phyloP scores from a whole-genome alignment of 2,797 vertebrate species.

The Enteromius trimaculatus region DNA sequence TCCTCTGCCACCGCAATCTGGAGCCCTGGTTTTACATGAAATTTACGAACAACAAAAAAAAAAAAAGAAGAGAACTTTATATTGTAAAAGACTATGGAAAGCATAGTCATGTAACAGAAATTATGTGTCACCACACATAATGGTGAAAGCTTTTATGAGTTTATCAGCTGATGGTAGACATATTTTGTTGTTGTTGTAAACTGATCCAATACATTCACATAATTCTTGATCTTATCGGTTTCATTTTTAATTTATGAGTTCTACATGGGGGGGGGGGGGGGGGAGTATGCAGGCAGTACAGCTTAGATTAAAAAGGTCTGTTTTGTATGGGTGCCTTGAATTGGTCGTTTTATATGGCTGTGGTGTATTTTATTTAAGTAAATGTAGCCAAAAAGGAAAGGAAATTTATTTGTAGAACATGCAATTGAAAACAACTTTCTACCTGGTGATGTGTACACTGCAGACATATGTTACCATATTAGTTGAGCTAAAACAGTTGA shows the following conservation, averaged over 20 bases:
- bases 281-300: slow-evolving; percentile 37
- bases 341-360: slow-evolving; percentile 61
- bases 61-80: background rate
- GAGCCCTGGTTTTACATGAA: slow-evolving; percentile 8
- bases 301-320: slow-evolving; percentile 62
- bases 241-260: slow-evolving; percentile 60
- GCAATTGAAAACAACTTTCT: slow-evolving; percentile 49
- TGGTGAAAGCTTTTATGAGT: slow-evolving; percentile 4
- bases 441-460: slow-evolving; percentile 38
- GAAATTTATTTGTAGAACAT: slow-evolving; percentile 46
- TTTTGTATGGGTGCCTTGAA: slow-evolving; percentile 66
- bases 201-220: slow-evolving; percentile 25
- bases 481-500: slow-evolving; percentile 33
- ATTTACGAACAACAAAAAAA: slow-evolving; percentile 6
- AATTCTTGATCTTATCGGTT: slow-evolving; percentile 39
- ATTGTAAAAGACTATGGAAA: slow-evolving; percentile 4
- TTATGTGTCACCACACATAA: background rate
- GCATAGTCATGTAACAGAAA: slow-evolving; percentile 7
- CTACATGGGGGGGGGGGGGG: slow-evolving; percentile 43
- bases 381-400: slow-evolving; percentile 48
- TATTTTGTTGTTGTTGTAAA: slow-evolving; percentile 6
- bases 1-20: slow-evolving; percentile 22
- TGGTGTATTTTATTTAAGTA: slow-evolving; percentile 54
- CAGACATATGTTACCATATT: slow-evolving; percentile 28
- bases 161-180: background rate